Conservation (phyloP, 2,113 vertebrate genomes). For the Rallus limicola region DNA sequence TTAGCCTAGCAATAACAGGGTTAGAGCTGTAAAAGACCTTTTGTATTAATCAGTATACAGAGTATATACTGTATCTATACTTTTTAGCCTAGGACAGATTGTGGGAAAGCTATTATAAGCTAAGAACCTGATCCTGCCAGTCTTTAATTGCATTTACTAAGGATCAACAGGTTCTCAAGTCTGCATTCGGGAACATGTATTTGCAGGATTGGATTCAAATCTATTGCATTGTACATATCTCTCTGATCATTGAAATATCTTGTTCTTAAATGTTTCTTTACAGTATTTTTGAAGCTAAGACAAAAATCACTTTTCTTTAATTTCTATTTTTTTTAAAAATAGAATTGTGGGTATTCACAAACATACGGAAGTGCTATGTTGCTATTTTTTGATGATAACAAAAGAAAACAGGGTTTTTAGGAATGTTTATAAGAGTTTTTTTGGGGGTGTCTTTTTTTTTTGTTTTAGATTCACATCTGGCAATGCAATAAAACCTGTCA, state of each 20-base stretch:
- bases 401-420: constrained; percentile 76
- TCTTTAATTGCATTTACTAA: background rate
- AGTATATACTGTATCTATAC: constrained; percentile 67
- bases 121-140: constrained; percentile 6
- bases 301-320: constrained; percentile 76
- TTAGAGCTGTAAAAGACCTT: constrained; percentile 71
- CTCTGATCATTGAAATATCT: constrained; percentile 71
- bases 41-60: constrained; percentile 65
- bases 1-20: constrained; percentile 83
- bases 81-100: constrained; percentile 72
- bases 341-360: constrained; percentile 73
- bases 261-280: constrained; percentile 76
- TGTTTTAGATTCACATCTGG: constrained; percentile 73
- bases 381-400: constrained; percentile 78
- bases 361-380: constrained; percentile 74
- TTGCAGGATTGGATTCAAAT: constrained; percentile 2
- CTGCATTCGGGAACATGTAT: background rate
- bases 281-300: constrained; percentile 77
- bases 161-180: constrained; percentile 2
- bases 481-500: constrained; percentile 78
- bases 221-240: constrained; percentile 70
- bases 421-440: constrained; percentile 73
- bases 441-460: background rate
- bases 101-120: constrained; percentile 41
- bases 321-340: constrained; percentile 78